Conservation (phyloP, 2,113 vertebrate genomes). For the Epinephelus cyanopodus region DNA sequence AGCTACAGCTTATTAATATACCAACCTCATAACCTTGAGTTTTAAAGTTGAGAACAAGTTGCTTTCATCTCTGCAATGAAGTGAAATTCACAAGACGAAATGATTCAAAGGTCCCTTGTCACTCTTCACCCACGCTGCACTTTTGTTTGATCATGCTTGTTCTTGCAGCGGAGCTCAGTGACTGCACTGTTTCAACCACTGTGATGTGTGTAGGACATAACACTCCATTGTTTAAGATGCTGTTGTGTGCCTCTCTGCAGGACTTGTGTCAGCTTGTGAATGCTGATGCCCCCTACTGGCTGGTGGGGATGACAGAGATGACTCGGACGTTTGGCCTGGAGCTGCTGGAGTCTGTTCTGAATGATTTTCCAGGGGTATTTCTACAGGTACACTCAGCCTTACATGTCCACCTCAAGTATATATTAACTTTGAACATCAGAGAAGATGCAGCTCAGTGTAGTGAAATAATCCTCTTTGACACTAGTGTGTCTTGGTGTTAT, state of each 20-base stretch:
- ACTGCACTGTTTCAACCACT: conserved; percentile 22
- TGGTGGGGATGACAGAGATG: conserved; percentile 99
- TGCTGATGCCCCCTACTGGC: conserved; percentile 98
- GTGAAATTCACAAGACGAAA: not conserved
- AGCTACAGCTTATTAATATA: not conserved
- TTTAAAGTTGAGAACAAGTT: not conserved
- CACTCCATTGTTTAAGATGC: conserved; percentile 38
- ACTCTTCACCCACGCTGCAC: conserved; percentile 16
- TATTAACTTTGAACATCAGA: not conserved
- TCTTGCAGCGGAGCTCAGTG: conserved; percentile 37
- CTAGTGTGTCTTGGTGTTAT: not conserved
- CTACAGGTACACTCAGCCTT: conserved; percentile 82
- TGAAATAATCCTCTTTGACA: not conserved
- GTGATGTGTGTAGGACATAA: conserved; percentile 28
- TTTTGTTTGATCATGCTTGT: conserved; percentile 22
- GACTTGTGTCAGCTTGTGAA: conserved; percentile 98
- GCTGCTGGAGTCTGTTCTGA: conserved; percentile 97
- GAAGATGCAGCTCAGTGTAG: not conserved
- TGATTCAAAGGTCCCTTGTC: not conserved
- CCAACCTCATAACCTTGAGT: not conserved
- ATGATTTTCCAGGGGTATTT: conserved; percentile 97
- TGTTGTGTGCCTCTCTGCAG: conserved; percentile 76
- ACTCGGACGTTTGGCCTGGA: conserved; percentile 97
- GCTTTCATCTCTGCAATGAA: conserved; percentile 16
- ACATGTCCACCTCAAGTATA: too few species aligned